A percentile compares a stretch with the other conserved stretches of the same genome.
Evolutionary conservation across 2,113 vertebrate species (phyloP).

Genomic region (Felis chaus): DNA sequence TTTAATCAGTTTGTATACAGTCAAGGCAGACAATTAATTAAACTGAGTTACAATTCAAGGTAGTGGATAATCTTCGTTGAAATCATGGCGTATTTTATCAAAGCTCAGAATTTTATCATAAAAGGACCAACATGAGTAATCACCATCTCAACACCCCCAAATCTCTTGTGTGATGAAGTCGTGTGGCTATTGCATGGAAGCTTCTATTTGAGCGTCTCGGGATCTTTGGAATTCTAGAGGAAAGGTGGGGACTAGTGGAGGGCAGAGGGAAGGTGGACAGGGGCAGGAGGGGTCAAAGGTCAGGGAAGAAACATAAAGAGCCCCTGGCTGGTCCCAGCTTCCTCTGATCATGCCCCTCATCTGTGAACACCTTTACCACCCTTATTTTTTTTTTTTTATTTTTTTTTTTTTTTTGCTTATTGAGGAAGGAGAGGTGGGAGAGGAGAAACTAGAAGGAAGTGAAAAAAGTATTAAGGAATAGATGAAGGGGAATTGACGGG

Average conservation of each 20-base stretch:
- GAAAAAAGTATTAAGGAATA: neutral
- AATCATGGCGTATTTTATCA: neutral
- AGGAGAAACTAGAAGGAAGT: neutral
- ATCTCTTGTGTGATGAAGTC: neutral
- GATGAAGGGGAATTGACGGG: neutral
- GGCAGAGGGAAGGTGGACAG: neutral
- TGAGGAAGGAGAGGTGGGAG: neutral
- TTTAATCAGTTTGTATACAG: neutral
- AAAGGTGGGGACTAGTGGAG: neutral
- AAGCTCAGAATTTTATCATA: neutral
- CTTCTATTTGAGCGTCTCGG: neutral
- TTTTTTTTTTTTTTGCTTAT: neutral
- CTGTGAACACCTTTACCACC: accelerated
- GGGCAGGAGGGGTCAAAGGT: neutral
- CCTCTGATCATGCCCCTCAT: neutral
- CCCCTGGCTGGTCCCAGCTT: accelerated
- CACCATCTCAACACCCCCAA: neutral
- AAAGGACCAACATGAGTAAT: neutral
- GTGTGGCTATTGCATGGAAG: accelerated
- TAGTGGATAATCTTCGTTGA: neutral
- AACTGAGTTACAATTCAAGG: neutral
- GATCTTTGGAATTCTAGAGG: neutral
- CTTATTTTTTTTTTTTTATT: neutral
- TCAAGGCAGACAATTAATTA: neutral
- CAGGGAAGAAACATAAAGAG: neutral